Evolutionary conservation across 1,140 invertebrate species (phyloP).

Genomic region (Tetramorium simillimum): DNA sequence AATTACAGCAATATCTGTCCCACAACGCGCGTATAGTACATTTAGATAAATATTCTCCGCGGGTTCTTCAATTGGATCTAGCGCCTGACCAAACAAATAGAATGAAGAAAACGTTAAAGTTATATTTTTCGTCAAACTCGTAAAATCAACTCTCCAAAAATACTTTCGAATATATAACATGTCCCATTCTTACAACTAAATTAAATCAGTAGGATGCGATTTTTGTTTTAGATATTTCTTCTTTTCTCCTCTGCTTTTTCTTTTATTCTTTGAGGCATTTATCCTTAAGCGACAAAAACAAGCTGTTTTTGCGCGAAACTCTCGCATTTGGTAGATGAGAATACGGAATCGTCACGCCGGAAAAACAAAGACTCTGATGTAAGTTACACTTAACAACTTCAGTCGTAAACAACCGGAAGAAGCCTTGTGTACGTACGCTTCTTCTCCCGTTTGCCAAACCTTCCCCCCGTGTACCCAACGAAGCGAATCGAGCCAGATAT

Average conservation of each 20-base stretch:
- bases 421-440: constrained; percentile 24
- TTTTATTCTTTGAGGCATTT: background rate
- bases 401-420: constrained; percentile 48
- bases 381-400: constrained; percentile 52
- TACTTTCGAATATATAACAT: background rate
- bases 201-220: background rate
- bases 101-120: background rate
- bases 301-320: background rate
- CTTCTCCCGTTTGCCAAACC: constrained; percentile 50
- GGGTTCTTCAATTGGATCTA: background rate
- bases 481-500: constrained; percentile 66
- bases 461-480: constrained; percentile 54
- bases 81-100: background rate
- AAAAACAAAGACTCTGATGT: constrained; percentile 43
- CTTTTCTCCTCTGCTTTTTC: background rate
- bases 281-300: constrained; percentile 16
- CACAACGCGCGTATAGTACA: background rate
- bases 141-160: background rate
- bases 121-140: background rate
- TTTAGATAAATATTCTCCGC: background rate
- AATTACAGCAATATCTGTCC: constrained; percentile 7
- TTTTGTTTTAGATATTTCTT: background rate
- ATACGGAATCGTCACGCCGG: background rate
- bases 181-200: background rate
- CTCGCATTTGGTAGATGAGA: background rate